phyloP scores from a whole-genome alignment of 2,113 vertebrate genomes.

The Noctilio leporinus region DNA sequence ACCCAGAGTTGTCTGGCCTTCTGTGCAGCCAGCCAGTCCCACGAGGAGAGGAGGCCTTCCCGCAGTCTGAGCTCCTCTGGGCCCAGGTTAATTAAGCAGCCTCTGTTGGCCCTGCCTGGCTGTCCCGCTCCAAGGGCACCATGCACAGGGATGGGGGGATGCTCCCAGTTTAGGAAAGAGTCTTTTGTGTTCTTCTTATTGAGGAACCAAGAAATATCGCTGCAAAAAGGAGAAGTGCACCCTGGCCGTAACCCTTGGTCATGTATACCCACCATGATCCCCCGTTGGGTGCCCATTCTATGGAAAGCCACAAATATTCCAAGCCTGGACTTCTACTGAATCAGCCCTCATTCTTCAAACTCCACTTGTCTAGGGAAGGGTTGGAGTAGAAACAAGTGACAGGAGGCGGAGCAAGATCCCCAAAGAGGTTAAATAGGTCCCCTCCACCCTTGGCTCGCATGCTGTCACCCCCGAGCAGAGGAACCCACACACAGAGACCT shows the following conservation, averaged over 20 bases:
- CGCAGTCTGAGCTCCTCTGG: background rate
- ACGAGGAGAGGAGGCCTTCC: background rate
- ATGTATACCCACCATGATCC: background rate
- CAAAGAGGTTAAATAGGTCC: conserved; percentile 59
- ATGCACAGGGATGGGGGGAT: background rate
- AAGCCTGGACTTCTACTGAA: conserved; percentile 38
- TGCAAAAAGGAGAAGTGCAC: conserved; percentile 65
- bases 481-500: background rate
- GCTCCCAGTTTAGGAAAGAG: background rate
- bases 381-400: background rate
- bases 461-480: background rate
- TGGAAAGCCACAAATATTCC: conserved; percentile 72
- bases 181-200: background rate
- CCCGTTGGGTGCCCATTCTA: conserved; percentile 1
- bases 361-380: background rate
- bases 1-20: background rate
- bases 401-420: background rate
- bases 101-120: background rate
- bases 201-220: conserved; percentile 45
- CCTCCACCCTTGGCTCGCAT: background rate
- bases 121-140: fast-evolving
- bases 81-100: fast-evolving
- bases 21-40: fast-evolving
- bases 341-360: conserved; percentile 50
- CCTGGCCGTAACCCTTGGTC: background rate